Conservation (phyloP, 2,113 vertebrate species). For the Leiothrix lutea region DNA sequence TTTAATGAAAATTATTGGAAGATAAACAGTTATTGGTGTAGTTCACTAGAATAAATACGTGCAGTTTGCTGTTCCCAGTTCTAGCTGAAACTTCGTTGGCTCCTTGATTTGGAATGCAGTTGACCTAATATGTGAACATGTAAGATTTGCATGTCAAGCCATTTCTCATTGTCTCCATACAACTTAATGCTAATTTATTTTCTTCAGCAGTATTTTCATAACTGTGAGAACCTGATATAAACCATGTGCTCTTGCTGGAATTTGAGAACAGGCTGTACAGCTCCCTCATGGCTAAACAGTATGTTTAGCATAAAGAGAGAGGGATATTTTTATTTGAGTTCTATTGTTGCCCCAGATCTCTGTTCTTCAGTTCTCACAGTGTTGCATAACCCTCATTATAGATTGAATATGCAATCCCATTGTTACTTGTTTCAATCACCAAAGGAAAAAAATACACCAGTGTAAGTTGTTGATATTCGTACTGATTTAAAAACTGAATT, state of each 20-base stretch:
- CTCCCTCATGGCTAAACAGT: slow-evolving; percentile 14
- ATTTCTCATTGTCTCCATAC: slow-evolving; percentile 39
- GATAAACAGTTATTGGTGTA: neutral
- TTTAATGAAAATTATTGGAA: neutral
- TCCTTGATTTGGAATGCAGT: slow-evolving; percentile 1
- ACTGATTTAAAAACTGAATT: neutral
- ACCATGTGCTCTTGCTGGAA: slow-evolving; percentile 45
- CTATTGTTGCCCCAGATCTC: neutral
- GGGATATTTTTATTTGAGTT: neutral
- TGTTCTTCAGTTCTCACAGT: neutral
- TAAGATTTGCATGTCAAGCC: slow-evolving; percentile 10
- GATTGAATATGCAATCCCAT: neutral
- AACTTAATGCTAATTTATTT: slow-evolving; percentile 34
- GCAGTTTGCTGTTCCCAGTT: neutral
- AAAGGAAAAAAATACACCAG: neutral
- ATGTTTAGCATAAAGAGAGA: slow-evolving; percentile 7
- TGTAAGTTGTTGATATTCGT: neutral
- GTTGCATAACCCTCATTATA: neutral
- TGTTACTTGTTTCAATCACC: neutral
- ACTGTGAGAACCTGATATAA: slow-evolving; percentile 42
- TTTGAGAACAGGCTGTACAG: slow-evolving; percentile 55
- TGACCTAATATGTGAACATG: neutral
- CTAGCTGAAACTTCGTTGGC: neutral
- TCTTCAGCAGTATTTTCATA: slow-evolving; percentile 38
- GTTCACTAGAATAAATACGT: neutral